Conservation (phyloP, 2,888 invertebrate genomes). For the Xestia c-nigrum region DNA sequence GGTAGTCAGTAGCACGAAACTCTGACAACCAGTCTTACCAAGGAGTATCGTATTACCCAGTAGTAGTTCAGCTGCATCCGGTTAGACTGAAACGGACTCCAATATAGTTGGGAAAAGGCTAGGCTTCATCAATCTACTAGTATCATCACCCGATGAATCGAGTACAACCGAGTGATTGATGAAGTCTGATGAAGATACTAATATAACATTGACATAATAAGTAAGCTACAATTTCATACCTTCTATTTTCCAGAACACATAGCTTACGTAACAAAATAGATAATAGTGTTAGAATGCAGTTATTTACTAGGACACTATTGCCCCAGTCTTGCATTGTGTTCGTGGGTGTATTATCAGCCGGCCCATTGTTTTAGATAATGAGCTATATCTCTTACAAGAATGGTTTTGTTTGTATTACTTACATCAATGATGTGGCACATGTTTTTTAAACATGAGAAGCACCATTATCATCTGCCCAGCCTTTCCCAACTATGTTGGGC, state of each 20-base stretch:
- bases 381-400: constrained; percentile 35
- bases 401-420: constrained; percentile 25
- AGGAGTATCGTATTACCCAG: no score
- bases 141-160: background rate
- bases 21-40: no score
- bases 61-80: background rate
- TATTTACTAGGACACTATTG: constrained; percentile 32
- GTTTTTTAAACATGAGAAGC: background rate
- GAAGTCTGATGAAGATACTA: background rate
- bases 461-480: background rate
- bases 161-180: background rate
- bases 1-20: no score
- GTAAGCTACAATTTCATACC: background rate
- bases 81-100: background rate
- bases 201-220: constrained; percentile 2
- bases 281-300: constrained; percentile 17
- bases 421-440: constrained; percentile 1
- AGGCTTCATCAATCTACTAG: no score
- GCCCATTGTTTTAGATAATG: constrained; percentile 52
- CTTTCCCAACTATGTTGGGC: no score
- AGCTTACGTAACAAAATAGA: constrained; percentile 20
- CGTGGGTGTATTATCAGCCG: constrained; percentile 54
- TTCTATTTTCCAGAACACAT: background rate
- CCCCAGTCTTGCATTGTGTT: constrained; percentile 27
- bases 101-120: background rate